Conservation (phyloP, 2,888 invertebrate genomes). For the Aporophyla lueneburgensis region DNA sequence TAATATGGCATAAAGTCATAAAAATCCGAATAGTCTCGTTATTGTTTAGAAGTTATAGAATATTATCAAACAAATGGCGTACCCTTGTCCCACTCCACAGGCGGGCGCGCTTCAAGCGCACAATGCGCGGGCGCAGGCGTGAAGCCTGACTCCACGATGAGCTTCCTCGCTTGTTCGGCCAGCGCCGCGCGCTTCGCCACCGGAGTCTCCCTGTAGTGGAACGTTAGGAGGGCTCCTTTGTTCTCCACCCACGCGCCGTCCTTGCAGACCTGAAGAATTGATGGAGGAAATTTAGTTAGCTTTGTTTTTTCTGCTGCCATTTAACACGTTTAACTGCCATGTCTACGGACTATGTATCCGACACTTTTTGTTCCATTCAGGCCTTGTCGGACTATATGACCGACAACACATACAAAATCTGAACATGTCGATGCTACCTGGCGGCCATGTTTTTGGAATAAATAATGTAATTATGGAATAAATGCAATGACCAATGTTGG, state of each 20-base stretch:
- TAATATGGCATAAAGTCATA: background rate
- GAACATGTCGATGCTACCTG: too few species aligned
- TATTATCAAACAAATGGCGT: background rate
- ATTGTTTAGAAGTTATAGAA: background rate
- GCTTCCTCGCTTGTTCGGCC: constrained; percentile 93
- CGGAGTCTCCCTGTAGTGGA: constrained; percentile 97
- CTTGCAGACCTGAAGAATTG: constrained; percentile 92
- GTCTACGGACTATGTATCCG: too few species aligned
- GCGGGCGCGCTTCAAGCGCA: constrained; percentile 97
- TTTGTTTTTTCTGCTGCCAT: background rate
- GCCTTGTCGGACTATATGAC: too few species aligned
- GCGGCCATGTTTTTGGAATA: too few species aligned
- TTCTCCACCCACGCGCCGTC: constrained; percentile 98
- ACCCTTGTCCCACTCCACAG: constrained; percentile 97
- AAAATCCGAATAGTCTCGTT: background rate
- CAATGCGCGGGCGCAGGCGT: constrained; percentile 95
- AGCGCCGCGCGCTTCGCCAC: constrained; percentile 92
- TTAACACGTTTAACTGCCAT: too few species aligned
- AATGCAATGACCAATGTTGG: too few species aligned
- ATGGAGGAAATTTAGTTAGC: background rate
- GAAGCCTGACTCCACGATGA: constrained; percentile 95
- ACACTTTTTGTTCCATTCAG: too few species aligned
- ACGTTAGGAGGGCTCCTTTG: constrained; percentile 96
- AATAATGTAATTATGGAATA: too few species aligned
- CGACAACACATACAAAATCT: too few species aligned